Base-by-base conservation (phyloP, 2,113 vertebrate species). In the Pavo muticus region DNA sequence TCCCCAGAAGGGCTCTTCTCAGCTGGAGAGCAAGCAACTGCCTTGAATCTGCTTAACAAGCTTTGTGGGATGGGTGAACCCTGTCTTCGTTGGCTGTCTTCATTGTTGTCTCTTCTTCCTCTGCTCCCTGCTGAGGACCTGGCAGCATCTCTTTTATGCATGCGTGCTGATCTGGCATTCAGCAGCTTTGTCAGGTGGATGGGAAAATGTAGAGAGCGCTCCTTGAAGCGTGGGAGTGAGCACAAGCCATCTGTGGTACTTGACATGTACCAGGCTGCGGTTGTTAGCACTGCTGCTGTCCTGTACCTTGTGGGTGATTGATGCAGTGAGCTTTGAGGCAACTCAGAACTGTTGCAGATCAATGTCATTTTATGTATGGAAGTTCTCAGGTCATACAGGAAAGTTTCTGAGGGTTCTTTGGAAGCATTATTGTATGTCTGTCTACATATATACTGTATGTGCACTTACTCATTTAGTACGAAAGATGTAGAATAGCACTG, bases 161-260 rank as follows among this genome's bases (percentile, higher is more conserved):
- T 3, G 0, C 21, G 32, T 10, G 19, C 39, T 25, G 61, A 20
- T 8, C 0, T 6, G 17, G 7, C 10, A 1, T 42, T 15, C 1
- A 8, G 50, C 29, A 60, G 39, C 16, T 23, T 35, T 14, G 32
- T 60, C 74, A 11, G 54, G 54, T 5, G 11, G 6, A 0, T 5
- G n/a, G 59, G 57, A 15, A 21, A 5, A 14, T 24, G 47, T 18
- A 17, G 60, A 69, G 54, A 79, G 64, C 6, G 37, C 89, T 71
- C 5, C 65, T 7, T 11, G 20, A 24, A 29, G 42, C 1, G 2
- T 1, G 35, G 40, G 57, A 52, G 11, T 3, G 64, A 64, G 64
- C 2, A 1, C 6, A 10, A 4, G 39, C 59, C 23, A n/a, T n/a
- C 50, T 27, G 32, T 2, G 21, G 44, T 35, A 3, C 69, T 8